A percentile compares a stretch with the other conserved stretches of the same genome.
These are phyloP conservation scores for Okamejei kenojei DNA, from an alignment of 2,797 vertebrate genomes.

Conservation along the genomic window DNA sequence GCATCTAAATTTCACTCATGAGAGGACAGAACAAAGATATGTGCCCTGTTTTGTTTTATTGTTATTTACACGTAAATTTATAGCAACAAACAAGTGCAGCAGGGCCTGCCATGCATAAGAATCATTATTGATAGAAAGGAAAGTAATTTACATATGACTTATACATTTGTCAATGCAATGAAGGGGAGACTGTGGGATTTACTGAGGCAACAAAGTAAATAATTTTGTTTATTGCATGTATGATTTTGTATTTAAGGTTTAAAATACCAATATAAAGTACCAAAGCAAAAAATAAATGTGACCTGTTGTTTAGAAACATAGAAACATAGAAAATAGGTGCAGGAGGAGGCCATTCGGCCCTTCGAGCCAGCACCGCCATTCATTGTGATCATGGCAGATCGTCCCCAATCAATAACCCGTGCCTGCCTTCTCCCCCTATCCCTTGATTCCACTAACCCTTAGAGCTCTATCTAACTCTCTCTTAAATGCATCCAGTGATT, in stretches of 20 bases:
- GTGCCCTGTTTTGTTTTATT: background rate
- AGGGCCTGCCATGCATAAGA: background rate
- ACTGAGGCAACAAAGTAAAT: background rate
- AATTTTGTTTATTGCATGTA: background rate
- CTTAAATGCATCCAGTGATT: no score
- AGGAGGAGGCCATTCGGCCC: no score
- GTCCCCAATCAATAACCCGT: no score
- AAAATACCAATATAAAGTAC: background rate
- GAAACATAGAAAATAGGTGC: no score
- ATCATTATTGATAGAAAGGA: background rate
- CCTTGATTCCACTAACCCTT: no score
- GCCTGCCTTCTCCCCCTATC: no score
- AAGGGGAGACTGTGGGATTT: background rate
- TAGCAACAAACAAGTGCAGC: background rate
- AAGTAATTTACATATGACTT: background rate
- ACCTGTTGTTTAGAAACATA: background rate
- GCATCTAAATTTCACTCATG: background rate
- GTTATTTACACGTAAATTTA: background rate
- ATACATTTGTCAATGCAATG: background rate
- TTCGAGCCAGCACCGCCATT: no score
- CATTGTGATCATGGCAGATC: no score
- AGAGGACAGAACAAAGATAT: background rate
- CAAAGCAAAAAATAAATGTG: background rate
- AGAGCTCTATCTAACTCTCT: no score
- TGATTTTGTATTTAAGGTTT: background rate